phyloP scores from a whole-genome alignment of 92 coral and sea anemone species.

The Siderastrea radians region DNA sequence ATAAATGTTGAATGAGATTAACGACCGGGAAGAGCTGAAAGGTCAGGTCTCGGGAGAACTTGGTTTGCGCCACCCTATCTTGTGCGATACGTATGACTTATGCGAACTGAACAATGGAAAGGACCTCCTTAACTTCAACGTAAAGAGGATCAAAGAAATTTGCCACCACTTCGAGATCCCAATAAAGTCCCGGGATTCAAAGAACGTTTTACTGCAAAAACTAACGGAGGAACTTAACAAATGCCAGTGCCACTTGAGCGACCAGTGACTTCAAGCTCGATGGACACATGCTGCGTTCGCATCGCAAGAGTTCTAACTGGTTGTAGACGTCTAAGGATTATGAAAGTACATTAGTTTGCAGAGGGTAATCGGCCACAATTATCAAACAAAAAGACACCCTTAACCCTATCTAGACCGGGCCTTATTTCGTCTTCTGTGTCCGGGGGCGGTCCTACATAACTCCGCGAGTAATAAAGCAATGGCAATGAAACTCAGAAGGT shows the following conservation, averaged over 20 bases:
- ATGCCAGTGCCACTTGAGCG: neutral
- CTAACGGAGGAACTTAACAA: constrained; percentile 5
- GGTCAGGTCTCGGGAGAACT: neutral
- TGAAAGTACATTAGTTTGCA: too few species aligned
- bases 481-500: too few species aligned
- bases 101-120: constrained; percentile 7
- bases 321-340: too few species aligned
- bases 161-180: constrained; percentile 27
- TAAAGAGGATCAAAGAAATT: constrained; percentile 37
- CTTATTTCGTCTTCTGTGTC: too few species aligned
- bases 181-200: constrained; percentile 31
- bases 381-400: too few species aligned
- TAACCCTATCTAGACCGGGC: too few species aligned
- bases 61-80: constrained; percentile 7
- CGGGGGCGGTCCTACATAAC: too few species aligned
- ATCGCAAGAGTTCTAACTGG: too few species aligned
- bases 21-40: constrained; percentile 12
- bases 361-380: too few species aligned
- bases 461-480: too few species aligned
- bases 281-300: too few species aligned
- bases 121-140: constrained; percentile 30
- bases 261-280: too few species aligned
- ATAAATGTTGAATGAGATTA: constrained; percentile 13
- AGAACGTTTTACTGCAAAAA: constrained; percentile 21
- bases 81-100: constrained; percentile 13